These are phyloP conservation scores for Holacanthus passer DNA, from an alignment of 2,113 vertebrate species.

Conservation along the genomic window DNA sequence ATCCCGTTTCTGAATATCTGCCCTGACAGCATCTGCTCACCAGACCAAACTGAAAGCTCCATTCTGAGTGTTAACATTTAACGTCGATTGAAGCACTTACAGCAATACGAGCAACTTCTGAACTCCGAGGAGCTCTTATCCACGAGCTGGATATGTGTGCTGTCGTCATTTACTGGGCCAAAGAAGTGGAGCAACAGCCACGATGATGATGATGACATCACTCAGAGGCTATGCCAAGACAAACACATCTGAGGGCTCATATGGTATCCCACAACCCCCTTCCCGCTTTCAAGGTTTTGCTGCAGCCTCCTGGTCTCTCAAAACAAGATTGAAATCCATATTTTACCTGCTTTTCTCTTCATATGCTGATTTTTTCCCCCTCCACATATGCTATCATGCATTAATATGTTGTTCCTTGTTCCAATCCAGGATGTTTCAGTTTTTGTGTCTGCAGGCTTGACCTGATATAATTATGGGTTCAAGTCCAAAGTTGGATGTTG, in stretches of 20 bases:
- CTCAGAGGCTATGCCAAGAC: conserved; percentile 60
- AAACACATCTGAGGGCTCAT: conserved; percentile 70
- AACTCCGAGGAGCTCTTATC: not conserved
- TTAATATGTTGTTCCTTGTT: conserved; percentile 12
- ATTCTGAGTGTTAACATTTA: not conserved
- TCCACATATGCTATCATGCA: conserved; percentile 14
- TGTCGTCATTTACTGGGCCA: conserved; percentile 46
- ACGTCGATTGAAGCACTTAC: conserved; percentile 2
- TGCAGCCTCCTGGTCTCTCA: conserved; percentile 35
- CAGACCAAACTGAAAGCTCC: conserved; percentile 24
- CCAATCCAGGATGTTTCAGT: not conserved
- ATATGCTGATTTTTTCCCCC: not conserved
- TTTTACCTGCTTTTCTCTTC: not conserved
- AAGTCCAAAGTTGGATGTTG: conserved; percentile 52
- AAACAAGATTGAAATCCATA: conserved; percentile 4
- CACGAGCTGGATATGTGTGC: conserved; percentile 1
- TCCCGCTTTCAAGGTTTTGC: conserved; percentile 51
- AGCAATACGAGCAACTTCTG: not conserved
- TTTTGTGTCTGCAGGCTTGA: conserved; percentile 47
- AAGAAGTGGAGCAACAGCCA: conserved; percentile 54
- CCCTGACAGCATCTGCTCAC: conserved; percentile 48
- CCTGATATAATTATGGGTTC: conserved; percentile 35
- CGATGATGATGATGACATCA: conserved; percentile 66
- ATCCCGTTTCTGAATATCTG: conserved; percentile 8
- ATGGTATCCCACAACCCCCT: conserved; percentile 51